phyloP scores from a whole-genome alignment of 2,888 invertebrate species.

The Dolomedes plantarius region DNA sequence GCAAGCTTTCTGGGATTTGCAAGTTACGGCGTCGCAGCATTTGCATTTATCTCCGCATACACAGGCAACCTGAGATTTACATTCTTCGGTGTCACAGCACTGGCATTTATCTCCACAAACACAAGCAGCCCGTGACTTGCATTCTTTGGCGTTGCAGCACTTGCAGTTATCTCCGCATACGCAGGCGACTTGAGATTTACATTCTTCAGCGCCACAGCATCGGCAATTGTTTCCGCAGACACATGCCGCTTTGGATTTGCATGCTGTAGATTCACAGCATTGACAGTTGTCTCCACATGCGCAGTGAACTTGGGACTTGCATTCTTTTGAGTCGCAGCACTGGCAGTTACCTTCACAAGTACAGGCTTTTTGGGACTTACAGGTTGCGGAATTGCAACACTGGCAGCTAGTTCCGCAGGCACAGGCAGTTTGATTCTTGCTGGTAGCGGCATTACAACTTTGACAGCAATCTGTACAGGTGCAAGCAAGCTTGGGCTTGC shows the following conservation, averaged over 20 bases:
- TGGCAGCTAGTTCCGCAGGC: neutral
- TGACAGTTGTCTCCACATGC: conserved; percentile 8
- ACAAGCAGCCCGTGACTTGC: conserved; percentile 1
- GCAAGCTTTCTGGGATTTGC: neutral
- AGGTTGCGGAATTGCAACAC: neutral
- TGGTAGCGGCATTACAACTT: conserved; percentile 5
- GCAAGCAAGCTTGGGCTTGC: neutral
- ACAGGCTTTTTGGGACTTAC: neutral
- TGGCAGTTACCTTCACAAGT: conserved; percentile 10
- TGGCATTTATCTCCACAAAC: conserved; percentile 9
- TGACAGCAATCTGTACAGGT: conserved; percentile 8
- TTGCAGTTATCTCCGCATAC: conserved; percentile 15
- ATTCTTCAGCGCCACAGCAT: neutral
- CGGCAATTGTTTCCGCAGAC: neutral
- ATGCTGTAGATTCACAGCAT: neutral
- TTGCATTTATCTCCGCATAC: conserved; percentile 10
- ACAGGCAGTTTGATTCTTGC: neutral
- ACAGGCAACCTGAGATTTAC: neutral
- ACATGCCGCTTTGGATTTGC: neutral
- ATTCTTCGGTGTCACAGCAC: conserved; percentile 1
- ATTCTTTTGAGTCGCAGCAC: neutral
- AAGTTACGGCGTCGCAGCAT: conserved; percentile 1
- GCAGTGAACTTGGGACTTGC: neutral
- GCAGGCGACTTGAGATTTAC: neutral
- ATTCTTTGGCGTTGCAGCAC: neutral